Conservation (phyloP, 1,140 invertebrate species). For the Geopemphigus sp. region DNA sequence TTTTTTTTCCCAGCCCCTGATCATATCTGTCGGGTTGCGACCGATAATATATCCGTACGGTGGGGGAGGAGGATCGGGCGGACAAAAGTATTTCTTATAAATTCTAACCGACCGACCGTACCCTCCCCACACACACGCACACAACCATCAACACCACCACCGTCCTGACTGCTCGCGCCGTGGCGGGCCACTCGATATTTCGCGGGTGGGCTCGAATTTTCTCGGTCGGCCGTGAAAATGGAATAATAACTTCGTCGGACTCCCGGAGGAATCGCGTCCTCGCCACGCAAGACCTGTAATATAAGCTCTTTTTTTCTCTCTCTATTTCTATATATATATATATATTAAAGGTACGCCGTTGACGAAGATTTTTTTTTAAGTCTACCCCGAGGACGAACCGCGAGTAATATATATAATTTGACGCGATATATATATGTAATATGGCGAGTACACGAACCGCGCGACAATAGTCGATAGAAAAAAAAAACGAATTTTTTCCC, state of each 20-base stretch:
- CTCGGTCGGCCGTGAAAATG: conserved; percentile 23
- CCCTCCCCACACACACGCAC: too few relatives aligned
- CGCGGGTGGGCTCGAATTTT: background rate
- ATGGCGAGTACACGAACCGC: background rate
- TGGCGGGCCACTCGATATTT: conserved; percentile 11
- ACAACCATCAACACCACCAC: too few relatives aligned
- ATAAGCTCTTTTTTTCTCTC: conserved; percentile 17
- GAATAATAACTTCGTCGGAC: conserved; percentile 28
- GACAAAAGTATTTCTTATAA: conserved; percentile 17
- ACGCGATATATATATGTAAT: background rate
- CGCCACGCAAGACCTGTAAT: conserved; percentile 22
- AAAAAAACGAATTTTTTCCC: too few relatives aligned
- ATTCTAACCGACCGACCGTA: too few relatives aligned
- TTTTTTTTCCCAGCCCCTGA: background rate
- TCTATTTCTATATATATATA: too few relatives aligned
- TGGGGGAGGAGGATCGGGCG: too few relatives aligned
- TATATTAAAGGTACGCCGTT: background rate
- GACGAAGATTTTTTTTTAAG: background rate
- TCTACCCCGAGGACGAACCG: background rate
- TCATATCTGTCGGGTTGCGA: conserved; percentile 24
- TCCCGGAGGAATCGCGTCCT: background rate
- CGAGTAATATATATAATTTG: background rate
- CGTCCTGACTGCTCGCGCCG: too few relatives aligned
- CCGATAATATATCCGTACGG: conserved; percentile 2
- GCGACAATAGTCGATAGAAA: background rate